phyloP scores from a whole-genome alignment of 1,140 invertebrate genomes.

The Hetaerina americana region DNA sequence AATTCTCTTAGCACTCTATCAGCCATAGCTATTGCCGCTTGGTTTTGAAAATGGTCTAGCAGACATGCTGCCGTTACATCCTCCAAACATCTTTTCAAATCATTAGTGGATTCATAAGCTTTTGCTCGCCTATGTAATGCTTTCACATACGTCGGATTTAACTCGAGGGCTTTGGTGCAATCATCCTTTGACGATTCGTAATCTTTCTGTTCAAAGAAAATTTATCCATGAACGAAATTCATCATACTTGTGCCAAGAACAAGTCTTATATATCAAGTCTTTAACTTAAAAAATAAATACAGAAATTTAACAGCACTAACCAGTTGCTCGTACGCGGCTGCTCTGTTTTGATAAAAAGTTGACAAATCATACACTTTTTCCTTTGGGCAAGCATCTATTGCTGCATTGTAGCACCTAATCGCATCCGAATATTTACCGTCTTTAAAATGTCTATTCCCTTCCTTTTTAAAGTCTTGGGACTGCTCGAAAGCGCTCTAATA shows the following conservation, averaged over 20 bases:
- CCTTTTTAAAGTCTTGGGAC: slow-evolving; percentile 63
- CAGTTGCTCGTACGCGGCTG: slow-evolving; percentile 86
- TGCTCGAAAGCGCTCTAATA: slow-evolving; percentile 28
- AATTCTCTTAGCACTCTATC: slow-evolving; percentile 72
- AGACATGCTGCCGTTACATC: slow-evolving; percentile 87
- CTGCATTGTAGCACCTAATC: slow-evolving; percentile 73
- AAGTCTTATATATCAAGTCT: neutral
- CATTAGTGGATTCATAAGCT: slow-evolving; percentile 62
- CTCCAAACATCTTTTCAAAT: slow-evolving; percentile 69
- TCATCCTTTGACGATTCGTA: slow-evolving; percentile 73
- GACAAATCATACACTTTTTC: slow-evolving; percentile 61
- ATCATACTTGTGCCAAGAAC: neutral
- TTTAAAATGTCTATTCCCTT: slow-evolving; percentile 81
- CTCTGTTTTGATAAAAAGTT: slow-evolving; percentile 91
- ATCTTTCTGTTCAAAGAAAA: slow-evolving; percentile 46
- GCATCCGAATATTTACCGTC: slow-evolving; percentile 77
- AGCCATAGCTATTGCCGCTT: slow-evolving; percentile 59
- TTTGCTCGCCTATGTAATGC: slow-evolving; percentile 72
- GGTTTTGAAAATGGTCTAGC: slow-evolving; percentile 75
- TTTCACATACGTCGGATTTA: slow-evolving; percentile 81
- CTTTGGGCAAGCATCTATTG: slow-evolving; percentile 69
- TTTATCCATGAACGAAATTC: neutral
- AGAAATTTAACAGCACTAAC: slow-evolving; percentile 30
- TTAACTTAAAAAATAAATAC: neutral
- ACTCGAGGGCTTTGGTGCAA: slow-evolving; percentile 69